phyloP scores from a whole-genome alignment of 2,888 invertebrate genomes.

The Pandemis cinnamomeana region DNA sequence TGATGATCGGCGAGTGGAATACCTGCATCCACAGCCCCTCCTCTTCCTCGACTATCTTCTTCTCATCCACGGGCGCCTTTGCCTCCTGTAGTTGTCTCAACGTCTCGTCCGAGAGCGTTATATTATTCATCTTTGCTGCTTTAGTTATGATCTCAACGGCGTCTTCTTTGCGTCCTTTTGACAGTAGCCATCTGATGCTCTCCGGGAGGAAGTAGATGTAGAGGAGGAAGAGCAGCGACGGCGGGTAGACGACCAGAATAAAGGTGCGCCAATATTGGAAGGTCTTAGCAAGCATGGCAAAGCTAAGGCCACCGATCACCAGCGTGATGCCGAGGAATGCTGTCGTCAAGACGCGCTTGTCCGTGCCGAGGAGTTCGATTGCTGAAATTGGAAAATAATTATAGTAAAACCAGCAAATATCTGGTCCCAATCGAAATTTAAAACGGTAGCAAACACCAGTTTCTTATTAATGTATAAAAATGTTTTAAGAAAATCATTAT shows the following conservation, averaged over 20 bases:
- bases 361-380: slow-evolving; percentile 75
- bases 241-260: slow-evolving; percentile 88
- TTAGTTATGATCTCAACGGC: slow-evolving; percentile 86
- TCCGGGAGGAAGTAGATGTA: slow-evolving; percentile 90
- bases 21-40: slow-evolving; percentile 69
- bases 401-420: neutral
- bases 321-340: slow-evolving; percentile 78
- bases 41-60: slow-evolving; percentile 52
- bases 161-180: slow-evolving; percentile 87
- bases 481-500: neutral
- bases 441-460: neutral
- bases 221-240: slow-evolving; percentile 87
- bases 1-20: slow-evolving; percentile 71
- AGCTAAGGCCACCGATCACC: slow-evolving; percentile 88
- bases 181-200: slow-evolving; percentile 91
- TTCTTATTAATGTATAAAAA: neutral
- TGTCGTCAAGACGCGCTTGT: slow-evolving; percentile 74
- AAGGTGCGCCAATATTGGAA: slow-evolving; percentile 89
- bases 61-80: slow-evolving; percentile 60
- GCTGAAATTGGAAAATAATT: slow-evolving; percentile 58
- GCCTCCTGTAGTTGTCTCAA: slow-evolving; percentile 75
- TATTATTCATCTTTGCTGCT: slow-evolving; percentile 86
- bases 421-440: neutral
- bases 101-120: slow-evolving; percentile 75
- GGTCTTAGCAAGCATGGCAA: slow-evolving; percentile 88